Conservation (phyloP, 2,888 invertebrate species). For the Agrochola circellaris region DNA sequence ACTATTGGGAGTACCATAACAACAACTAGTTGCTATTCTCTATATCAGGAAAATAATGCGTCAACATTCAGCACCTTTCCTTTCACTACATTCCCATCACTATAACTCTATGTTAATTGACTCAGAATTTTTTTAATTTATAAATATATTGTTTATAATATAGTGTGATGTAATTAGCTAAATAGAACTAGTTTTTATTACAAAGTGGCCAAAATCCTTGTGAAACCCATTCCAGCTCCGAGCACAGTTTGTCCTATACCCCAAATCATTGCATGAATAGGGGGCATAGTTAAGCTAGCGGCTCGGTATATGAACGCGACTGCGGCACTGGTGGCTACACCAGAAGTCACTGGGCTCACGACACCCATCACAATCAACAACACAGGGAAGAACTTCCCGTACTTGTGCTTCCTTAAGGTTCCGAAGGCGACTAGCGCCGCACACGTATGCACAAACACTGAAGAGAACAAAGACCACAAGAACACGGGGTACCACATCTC, state of each 20-base stretch:
- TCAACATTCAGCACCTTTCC: slow-evolving; percentile 74
- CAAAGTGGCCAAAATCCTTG: slow-evolving; percentile 97
- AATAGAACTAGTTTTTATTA: slow-evolving; percentile 84
- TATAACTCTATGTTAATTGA: slow-evolving; percentile 80
- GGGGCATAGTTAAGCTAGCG: slow-evolving; percentile 96
- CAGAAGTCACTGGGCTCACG: slow-evolving; percentile 96
- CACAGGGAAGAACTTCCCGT: slow-evolving; percentile 98
- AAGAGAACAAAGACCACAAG: slow-evolving; percentile 98
- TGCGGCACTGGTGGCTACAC: slow-evolving; percentile 97
- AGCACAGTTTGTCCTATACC: slow-evolving; percentile 98
- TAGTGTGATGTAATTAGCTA: slow-evolving; percentile 58
- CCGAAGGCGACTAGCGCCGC: slow-evolving; percentile 97
- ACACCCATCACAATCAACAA: slow-evolving; percentile 97
- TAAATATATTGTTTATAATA: slow-evolving; percentile 50
- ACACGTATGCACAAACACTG: slow-evolving; percentile 97
- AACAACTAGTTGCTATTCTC: slow-evolving; percentile 55
- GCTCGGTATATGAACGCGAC: slow-evolving; percentile 98
- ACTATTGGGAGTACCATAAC: slow-evolving; percentile 63
- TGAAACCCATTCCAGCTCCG: slow-evolving; percentile 97
- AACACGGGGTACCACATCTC: slow-evolving; percentile 99
- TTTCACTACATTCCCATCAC: slow-evolving; percentile 55
- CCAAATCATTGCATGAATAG: slow-evolving; percentile 98
- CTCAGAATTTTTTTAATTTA: slow-evolving; percentile 65
- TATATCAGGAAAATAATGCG: slow-evolving; percentile 68
- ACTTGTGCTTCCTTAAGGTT: slow-evolving; percentile 97